Evolutionary conservation across 2,797 vertebrate genomes (phyloP).

Genomic region (Hydrocynus forskahlii): DNA sequence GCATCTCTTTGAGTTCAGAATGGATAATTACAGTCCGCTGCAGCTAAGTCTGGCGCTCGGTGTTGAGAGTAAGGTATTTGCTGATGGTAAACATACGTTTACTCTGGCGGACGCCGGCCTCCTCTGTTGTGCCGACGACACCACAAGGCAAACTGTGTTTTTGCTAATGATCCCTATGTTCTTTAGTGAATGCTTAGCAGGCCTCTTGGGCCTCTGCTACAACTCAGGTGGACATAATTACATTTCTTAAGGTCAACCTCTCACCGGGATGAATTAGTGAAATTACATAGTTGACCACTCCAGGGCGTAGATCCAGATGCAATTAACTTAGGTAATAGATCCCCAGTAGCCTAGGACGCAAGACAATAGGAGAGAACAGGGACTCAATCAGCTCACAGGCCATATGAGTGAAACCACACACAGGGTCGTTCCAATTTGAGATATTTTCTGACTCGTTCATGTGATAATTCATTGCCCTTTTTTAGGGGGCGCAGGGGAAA

Average conservation of each 20-base stretch:
- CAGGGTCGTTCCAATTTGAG: constrained; percentile 38
- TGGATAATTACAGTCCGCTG: constrained; percentile 48
- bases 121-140: constrained; percentile 60
- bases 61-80: constrained; percentile 18
- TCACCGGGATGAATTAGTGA: constrained; percentile 85
- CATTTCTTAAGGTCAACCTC: constrained; percentile 87
- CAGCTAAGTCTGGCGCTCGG: neutral
- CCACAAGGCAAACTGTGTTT: constrained; percentile 79
- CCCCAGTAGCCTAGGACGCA: constrained; percentile 67
- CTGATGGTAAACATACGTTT: constrained; percentile 62
- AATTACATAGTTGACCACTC: constrained; percentile 86
- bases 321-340: constrained; percentile 85
- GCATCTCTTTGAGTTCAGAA: constrained; percentile 3
- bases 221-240: constrained; percentile 86
- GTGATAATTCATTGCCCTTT: constrained; percentile 48
- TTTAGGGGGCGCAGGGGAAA: constrained; percentile 39
- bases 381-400: constrained; percentile 45
- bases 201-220: constrained; percentile 77
- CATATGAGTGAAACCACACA: constrained; percentile 50
- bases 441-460: constrained; percentile 47
- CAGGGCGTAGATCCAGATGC: constrained; percentile 79
- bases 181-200: constrained; percentile 75
- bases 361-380: constrained; percentile 64
- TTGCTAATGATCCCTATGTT: constrained; percentile 81
- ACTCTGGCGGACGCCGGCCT: constrained; percentile 62